Evolutionary conservation across 1,140 invertebrate genomes (phyloP).

Genomic region (Condylostylus longicornis): DNA sequence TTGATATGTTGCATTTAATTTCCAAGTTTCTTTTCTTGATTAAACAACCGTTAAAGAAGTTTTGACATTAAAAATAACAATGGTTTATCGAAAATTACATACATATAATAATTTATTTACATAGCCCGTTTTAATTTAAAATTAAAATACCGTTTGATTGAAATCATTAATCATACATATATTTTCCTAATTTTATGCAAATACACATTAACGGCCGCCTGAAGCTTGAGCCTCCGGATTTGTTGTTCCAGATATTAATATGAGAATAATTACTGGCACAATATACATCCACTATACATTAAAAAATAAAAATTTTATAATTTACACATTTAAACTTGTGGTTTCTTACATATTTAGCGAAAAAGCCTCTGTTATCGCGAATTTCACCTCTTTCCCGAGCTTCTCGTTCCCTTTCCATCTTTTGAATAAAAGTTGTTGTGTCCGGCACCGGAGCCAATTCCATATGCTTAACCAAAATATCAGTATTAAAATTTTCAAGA

Average conservation of each 20-base stretch:
- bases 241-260: conserved; percentile 67
- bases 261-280: conserved; percentile 68
- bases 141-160: no score
- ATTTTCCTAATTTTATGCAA: no score
- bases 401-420: conserved; percentile 75
- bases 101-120: no score
- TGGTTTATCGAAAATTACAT: no score
- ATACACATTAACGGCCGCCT: conserved; percentile 16
- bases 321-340: neutral
- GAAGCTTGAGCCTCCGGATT: conserved; percentile 53
- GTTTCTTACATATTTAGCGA: conserved; percentile 88
- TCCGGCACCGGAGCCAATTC: conserved; percentile 70
- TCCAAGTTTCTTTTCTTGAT: no score
- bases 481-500: conserved; percentile 48
- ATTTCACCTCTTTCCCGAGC: conserved; percentile 78
- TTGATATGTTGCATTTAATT: no score
- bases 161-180: no score
- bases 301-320: conserved; percentile 30
- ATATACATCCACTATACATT: conserved; percentile 87
- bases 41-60: no score
- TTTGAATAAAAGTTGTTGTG: conserved; percentile 81
- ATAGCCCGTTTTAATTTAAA: no score
- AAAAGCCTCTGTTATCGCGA: conserved; percentile 84
- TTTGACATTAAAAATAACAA: no score
- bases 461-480: conserved; percentile 53